A percentile compares a stretch with the other conserved stretches of the same genome.
Evolutionary conservation across 2,113 vertebrate species (phyloP).

Genomic region (Syrrhaptes paradoxus): DNA sequence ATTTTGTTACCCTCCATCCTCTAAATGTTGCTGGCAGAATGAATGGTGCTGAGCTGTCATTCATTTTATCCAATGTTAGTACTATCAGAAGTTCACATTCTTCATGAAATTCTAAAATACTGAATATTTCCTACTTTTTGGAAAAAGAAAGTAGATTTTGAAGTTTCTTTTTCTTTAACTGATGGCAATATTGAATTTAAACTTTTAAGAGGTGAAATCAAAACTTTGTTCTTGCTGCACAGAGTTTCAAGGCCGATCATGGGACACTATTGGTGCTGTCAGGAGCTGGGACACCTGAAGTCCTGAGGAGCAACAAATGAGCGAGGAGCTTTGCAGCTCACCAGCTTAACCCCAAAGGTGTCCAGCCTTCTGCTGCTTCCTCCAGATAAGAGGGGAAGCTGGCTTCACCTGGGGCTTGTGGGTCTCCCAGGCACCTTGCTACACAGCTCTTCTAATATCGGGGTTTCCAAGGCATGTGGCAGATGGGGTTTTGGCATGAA

Average conservation of each 20-base stretch:
- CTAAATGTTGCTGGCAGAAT: neutral
- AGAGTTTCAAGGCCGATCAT: neutral
- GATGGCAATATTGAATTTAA: neutral
- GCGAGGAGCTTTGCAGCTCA: neutral
- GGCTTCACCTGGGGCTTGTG: neutral
- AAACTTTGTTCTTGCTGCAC: neutral
- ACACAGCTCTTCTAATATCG: neutral
- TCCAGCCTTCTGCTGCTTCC: neutral
- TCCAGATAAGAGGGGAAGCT: neutral
- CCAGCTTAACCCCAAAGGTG: neutral
- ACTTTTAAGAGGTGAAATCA: neutral
- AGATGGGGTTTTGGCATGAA: neutral
- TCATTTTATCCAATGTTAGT: neutral
- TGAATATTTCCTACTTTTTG: neutral
- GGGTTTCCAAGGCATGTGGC: neutral
- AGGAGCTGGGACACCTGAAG: neutral
- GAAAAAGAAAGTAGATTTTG: neutral
- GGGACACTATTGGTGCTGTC: neutral
- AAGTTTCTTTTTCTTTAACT: neutral
- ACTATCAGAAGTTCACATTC: neutral
- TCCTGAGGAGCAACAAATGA: accelerated
- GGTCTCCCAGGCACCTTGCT: neutral
- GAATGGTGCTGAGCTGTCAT: neutral
- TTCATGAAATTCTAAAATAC: neutral
- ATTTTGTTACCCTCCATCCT: neutral